Conservation (phyloP, 1,140 invertebrate genomes). For the Sminthurides bifidus region DNA sequence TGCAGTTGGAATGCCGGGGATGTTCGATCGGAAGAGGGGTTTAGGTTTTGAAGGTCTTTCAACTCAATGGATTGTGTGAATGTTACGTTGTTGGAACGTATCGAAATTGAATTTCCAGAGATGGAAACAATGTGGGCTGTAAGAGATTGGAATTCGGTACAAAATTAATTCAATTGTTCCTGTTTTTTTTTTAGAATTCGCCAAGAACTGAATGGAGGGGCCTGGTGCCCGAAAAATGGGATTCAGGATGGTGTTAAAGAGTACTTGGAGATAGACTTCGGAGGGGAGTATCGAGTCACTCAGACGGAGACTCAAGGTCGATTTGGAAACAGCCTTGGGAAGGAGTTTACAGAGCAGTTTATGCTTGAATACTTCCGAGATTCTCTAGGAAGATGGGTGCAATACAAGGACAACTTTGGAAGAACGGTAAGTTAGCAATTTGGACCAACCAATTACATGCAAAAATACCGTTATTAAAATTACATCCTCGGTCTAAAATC, state of each 20-base stretch:
- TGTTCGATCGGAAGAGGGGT: no score
- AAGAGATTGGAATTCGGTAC: no score
- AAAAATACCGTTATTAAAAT: no score
- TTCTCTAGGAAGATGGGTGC: conserved; percentile 55
- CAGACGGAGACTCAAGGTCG: conserved; percentile 82
- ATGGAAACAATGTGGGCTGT: no score
- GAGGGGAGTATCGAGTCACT: conserved; percentile 62
- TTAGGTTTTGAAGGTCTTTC: no score
- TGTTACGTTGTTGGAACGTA: no score
- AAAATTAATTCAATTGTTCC: no score
- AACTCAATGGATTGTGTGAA: no score
- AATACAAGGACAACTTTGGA: conserved; percentile 62
- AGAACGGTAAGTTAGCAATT: conserved; percentile 47
- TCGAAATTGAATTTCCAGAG: no score
- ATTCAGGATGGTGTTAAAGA: conserved; percentile 61
- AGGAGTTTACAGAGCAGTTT: conserved; percentile 75
- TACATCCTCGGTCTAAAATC: no score
- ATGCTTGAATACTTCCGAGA: conserved; percentile 72
- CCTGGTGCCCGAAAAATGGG: conserved; percentile 81
- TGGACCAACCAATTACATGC: background rate
- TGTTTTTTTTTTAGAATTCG: conserved; percentile 60
- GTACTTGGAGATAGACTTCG: conserved; percentile 74
- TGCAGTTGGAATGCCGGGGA: no score
- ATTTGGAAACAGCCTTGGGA: conserved; percentile 85
- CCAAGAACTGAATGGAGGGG: conserved; percentile 74